Evolutionary conservation across 2,797 vertebrate genomes (phyloP), one percentile per base, ranked within the genome.

Genomic region (Myotis myotis): DNA sequence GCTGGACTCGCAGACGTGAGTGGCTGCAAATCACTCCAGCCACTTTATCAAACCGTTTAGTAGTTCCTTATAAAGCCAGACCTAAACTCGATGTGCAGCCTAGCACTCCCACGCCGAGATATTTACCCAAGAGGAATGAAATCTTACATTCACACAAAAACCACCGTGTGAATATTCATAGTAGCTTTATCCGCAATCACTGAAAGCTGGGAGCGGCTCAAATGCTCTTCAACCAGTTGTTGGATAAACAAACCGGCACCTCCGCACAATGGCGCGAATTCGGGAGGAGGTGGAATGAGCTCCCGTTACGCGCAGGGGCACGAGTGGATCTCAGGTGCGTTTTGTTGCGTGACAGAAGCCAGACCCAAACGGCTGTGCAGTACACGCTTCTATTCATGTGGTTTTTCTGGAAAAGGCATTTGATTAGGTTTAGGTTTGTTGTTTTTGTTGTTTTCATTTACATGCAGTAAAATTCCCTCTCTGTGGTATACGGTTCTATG

Each of bases 41-140:
- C 57, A 30, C 70, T 71, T 13, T n/a, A 33, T 71, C 74, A 88
- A 89, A 91, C 22, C 33, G 20, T 75, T 49, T 36, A 38, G 44
- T 15, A 23, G 6, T 33, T 91, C 68, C 76, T 75, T 85, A 70
- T 3, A 68, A 94, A 89, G 68, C 38, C 20, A 85, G 17, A 38
- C 25, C 80, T n/a, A n/a, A 22, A 36, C 20, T 62, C 64, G 60
- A 57, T 44, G 53, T 64, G 80, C 19, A 83, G 55, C 49, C 53
- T n/a, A 36, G 28, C 64, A 78, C 81, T 57, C 25, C 38, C 62
- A 49, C 74, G 41, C 53, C 41, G 44, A n/a, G n/a, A n/a, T 80
- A 89, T n/a, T 80, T 47, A 80, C 55, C 23, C 71, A 64, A 70
- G 81, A 95, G 85, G 89, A 96, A 89, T 57, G 55, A 84, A 94